Conservation (phyloP, 2,113 vertebrate species). For the Myotis yumanensis region DNA sequence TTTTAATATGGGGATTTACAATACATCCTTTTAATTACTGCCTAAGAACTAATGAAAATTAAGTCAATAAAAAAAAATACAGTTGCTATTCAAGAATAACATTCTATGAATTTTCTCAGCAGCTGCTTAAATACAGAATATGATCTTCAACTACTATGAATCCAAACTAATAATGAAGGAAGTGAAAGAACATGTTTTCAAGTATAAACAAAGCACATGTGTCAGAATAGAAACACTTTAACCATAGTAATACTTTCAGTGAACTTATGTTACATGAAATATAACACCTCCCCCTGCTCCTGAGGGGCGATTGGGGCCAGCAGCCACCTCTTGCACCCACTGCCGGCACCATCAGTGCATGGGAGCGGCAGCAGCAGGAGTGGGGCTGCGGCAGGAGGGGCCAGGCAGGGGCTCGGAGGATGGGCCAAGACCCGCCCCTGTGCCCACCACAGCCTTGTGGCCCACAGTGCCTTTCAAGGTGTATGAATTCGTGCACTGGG, state of each 20-base stretch:
- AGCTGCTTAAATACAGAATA: conserved; percentile 64
- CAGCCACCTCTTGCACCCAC: too few relatives aligned
- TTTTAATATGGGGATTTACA: not conserved
- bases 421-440: too few relatives aligned
- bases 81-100: conserved; percentile 44
- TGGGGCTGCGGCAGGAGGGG: too few relatives aligned
- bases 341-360: too few relatives aligned
- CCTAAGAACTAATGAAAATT: conserved; percentile 41
- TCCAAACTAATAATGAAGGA: conserved; percentile 63
- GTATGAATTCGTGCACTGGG: too few relatives aligned
- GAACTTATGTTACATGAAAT: conserved; percentile 6
- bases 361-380: too few relatives aligned
- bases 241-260: conserved; percentile 31
- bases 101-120: conserved; percentile 51
- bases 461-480: too few relatives aligned
- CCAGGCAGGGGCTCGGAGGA: too few relatives aligned
- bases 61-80: conserved; percentile 29
- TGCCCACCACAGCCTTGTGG: too few relatives aligned
- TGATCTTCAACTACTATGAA: conserved; percentile 52
- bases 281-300: not conserved
- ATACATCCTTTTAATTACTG: conserved; percentile 4
- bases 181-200: conserved; percentile 70
- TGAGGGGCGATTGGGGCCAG: too few relatives aligned
- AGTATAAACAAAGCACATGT: conserved; percentile 46
- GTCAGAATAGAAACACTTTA: conserved; percentile 38